Percentiles rank a stretch among this genome's conserved stretches.
These are phyloP conservation scores for Platichthys stellatus DNA, from an alignment of 2,113 vertebrate genomes.

Conservation along the genomic window DNA sequence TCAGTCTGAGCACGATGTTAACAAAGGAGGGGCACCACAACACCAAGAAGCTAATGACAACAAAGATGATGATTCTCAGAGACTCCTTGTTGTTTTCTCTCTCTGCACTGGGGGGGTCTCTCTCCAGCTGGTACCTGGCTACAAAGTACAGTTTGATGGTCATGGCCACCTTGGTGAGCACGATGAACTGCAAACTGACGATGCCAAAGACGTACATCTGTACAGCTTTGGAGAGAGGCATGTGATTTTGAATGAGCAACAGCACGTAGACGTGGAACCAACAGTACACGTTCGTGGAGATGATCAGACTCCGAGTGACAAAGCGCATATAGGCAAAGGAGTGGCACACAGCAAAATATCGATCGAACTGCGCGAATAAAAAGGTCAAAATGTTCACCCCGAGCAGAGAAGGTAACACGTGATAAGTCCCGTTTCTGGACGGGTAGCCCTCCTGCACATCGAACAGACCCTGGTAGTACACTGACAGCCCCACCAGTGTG, in stretches of 20 bases:
- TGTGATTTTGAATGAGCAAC: conserved; percentile 33
- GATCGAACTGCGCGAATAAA: conserved; percentile 78
- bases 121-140: conserved; percentile 70
- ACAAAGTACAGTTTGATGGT: conserved; percentile 79
- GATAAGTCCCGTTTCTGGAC: conserved; percentile 67
- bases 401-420: conserved; percentile 67
- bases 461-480: conserved; percentile 77
- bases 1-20: conserved; percentile 67
- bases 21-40: conserved; percentile 79
- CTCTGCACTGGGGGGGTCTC: conserved; percentile 68
- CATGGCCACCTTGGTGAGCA: conserved; percentile 75
- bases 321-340: conserved; percentile 73
- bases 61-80: conserved; percentile 73
- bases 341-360: conserved; percentile 73
- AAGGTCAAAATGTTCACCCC: conserved; percentile 77
- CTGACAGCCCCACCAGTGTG: conserved; percentile 73
- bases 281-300: conserved; percentile 64
- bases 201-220: conserved; percentile 59
- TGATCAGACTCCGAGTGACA: conserved; percentile 49
- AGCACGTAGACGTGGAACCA: conserved; percentile 60
- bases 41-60: conserved; percentile 73
- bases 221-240: conserved; percentile 56
- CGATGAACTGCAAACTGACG: conserved; percentile 57
- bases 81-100: conserved; percentile 77
- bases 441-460: conserved; percentile 79